Evolutionary conservation across 2,797 vertebrate genomes (phyloP), one percentile per base, ranked within the genome.

Genomic region (Setipinna tenuifilis): DNA sequence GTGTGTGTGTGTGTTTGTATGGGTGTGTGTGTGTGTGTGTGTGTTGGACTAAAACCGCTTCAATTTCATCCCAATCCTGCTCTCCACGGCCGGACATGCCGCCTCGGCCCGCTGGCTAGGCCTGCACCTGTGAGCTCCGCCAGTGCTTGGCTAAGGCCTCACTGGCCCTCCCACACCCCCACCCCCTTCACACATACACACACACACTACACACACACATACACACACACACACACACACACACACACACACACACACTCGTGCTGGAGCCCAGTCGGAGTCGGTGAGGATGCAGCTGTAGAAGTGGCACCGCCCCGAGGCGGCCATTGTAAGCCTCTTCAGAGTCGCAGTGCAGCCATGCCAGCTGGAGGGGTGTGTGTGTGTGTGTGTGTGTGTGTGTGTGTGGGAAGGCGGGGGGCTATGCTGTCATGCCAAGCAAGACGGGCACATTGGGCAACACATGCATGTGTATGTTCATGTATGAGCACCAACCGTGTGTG

Each of bases 241-340:
- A 9, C 50, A 54, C 2, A 54, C 14, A 54, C 14, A 54, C 50
- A 54, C 50, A 54, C 50, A 54, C 7, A 3, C 35, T 41, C 35
- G 35, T 54, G 0, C 9, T 54, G 50, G 65, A 28, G 12, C 35
- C 31, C 12, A 78, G 19, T 75, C 0, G 28, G 93, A 88, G 90
- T 90, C 91, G 91, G 86, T 88, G 90, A 82, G 86, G 91, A 92
- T 92, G 90, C 88, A 90, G 90, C 85, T 88, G 90, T 90, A 92
- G 91, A 90, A 91, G 90, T 91, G 71, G 87, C 89, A 91, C 86
- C 92, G 16, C 86, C 75, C 86, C 90, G 87, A 86, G 90, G 58
- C 89, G 86, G 90, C 85, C 81, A 6, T 87, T 84, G 90, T 94
- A 91, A 94, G 91, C 92, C 92, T 93, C 87, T 92, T 91, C 93